A percentile compares a stretch with the other conserved stretches of the same genome.
These are phyloP conservation scores for Phaethon lepturus DNA, from an alignment of 2,113 vertebrate genomes.

Conservation along the genomic window DNA sequence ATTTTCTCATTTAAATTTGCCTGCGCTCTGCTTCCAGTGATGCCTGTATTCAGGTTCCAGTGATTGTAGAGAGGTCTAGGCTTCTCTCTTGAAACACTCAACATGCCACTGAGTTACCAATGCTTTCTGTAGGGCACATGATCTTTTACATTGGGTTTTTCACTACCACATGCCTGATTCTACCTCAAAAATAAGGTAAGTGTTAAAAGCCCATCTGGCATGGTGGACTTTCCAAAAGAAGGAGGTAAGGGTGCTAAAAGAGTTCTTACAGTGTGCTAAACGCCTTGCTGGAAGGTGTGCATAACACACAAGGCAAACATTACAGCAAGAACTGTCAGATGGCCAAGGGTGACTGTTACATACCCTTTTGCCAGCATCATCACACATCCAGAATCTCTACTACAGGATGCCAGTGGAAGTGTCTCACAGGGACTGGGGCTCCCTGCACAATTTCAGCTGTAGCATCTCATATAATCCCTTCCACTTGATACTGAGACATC, in stretches of 20 bases:
- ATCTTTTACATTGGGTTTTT: not conserved
- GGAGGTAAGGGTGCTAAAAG: not conserved
- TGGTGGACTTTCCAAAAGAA: conserved; percentile 1
- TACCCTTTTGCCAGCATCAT: not conserved
- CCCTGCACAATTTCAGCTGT: not conserved
- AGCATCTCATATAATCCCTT: not conserved
- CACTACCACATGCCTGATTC: not conserved
- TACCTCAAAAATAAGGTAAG: not conserved
- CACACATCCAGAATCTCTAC: not conserved
- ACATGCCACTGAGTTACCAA: not conserved
- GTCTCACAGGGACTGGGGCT: not conserved
- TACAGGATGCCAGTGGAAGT: not conserved
- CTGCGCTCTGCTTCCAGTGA: not conserved
- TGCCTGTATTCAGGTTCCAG: not conserved
- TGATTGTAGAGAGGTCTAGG: not conserved
- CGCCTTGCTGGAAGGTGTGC: not conserved
- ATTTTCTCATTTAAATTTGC: not conserved
- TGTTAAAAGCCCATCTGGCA: not conserved
- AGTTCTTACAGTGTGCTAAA: conserved; percentile 25
- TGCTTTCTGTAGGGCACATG: not conserved
- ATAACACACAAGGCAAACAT: not conserved
- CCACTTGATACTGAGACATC: not conserved
- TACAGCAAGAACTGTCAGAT: not conserved
- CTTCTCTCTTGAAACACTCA: not conserved
- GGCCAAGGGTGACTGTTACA: not conserved